Evolutionary conservation across 2,113 vertebrate genomes (phyloP), one percentile per base, ranked within the genome.

Genomic region (Poecile atricapillus): DNA sequence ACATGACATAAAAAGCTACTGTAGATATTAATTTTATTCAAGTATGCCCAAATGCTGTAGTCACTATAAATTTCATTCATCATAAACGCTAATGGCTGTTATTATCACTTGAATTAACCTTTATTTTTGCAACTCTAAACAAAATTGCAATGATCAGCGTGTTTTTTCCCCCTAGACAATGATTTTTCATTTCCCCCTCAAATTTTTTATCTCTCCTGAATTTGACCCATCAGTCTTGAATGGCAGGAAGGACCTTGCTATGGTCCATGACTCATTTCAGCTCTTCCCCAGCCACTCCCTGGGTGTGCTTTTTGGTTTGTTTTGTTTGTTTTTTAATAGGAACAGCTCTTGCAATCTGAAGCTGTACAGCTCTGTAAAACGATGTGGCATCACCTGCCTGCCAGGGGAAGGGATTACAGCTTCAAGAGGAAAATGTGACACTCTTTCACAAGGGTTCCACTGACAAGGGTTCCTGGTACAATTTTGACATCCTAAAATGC

Each of bases 181-280:
- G 75, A 85, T 96, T 79, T 75, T 97, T 92, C 78, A 93, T 93
- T 56, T 97, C 43, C 31, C 33, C 47, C 53, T 95, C 83, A 85
- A 80, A 35, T 89, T 97, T 97, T 97, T 95, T 88, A 96, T 97
- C 93, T 97, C 93, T 97, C 89, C 82, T 92, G 37, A 33, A 27
- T 55, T 97, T 96, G 95, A 87, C 92, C 95, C 92, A 82, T 83
- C 77, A 87, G n/a, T 9, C 68, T 31, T 70, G 64, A 96, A 81
- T 58, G 90, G 94, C 94, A 97, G 93, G 93, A 97, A 97, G 81
- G 64, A 37, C 96, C 97, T 98, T 97, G 74, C 95, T 98, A 97
- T 95, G 96, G 96, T 95, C 73, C 50, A 7, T 98, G 97, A 98
- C 92, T 98, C 96, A 98, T 86, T 94, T 60, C 11, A 35, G 37